phyloP scores from a whole-genome alignment of 2,113 vertebrate species.

The Lycaon pictus region DNA sequence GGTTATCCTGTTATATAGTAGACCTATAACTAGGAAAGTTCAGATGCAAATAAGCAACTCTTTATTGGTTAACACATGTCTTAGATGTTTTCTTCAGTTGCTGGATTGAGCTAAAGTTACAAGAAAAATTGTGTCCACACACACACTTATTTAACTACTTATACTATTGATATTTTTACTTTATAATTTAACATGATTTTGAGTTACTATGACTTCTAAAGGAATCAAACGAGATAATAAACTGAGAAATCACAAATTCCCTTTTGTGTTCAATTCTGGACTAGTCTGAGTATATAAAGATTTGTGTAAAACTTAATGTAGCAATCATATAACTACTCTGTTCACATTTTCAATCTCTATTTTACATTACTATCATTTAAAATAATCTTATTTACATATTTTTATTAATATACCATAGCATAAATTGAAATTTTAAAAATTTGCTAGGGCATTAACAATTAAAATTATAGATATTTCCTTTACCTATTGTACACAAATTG shows the following conservation, averaged over 20 bases:
- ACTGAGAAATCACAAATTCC: slow-evolving; percentile 4
- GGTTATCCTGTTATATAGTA: neutral
- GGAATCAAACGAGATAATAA: slow-evolving; percentile 49
- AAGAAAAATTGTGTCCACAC: neutral
- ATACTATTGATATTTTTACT: slow-evolving; percentile 6
- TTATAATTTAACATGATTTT: slow-evolving; percentile 27
- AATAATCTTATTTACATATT: slow-evolving; percentile 15
- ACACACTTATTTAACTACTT: neutral
- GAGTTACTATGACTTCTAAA: slow-evolving; percentile 4
- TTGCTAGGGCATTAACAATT: neutral
- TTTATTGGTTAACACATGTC: neutral
- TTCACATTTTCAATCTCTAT: neutral
- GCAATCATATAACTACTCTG: neutral
- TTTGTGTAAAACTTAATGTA: slow-evolving; percentile 44
- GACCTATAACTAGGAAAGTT: neutral
- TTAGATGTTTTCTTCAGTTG: neutral
- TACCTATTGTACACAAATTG: neutral
- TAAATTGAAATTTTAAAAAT: slow-evolving; percentile 1
- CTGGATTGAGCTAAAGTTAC: neutral
- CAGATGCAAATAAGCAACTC: neutral
- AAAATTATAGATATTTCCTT: neutral
- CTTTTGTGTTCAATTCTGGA: neutral
- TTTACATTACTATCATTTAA: neutral
- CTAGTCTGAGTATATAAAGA: neutral
- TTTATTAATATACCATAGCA: neutral